A percentile compares a stretch with the other conserved stretches of the same genome.
Evolutionary conservation across 2,888 invertebrate genomes (phyloP).

Genomic region (Sarcophaga caerulescens): DNA sequence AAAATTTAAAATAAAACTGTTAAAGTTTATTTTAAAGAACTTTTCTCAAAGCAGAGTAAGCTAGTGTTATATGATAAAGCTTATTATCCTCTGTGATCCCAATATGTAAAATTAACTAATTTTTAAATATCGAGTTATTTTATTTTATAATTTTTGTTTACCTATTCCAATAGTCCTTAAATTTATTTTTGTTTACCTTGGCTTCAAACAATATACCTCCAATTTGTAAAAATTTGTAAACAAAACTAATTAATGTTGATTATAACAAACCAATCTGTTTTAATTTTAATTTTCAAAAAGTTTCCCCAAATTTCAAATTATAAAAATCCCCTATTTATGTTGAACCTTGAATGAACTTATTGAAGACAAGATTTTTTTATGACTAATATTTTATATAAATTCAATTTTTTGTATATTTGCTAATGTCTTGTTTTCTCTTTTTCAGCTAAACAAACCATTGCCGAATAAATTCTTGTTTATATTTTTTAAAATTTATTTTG

Average conservation of each 20-base stretch:
- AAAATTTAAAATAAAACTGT: constrained; percentile 55
- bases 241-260: background rate
- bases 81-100: background rate
- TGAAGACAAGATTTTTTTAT: too few relatives aligned
- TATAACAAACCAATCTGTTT: background rate
- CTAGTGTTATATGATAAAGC: constrained; percentile 22
- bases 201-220: background rate
- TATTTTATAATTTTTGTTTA: too few relatives aligned
- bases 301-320: background rate
- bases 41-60: constrained; percentile 53
- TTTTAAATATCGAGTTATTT: background rate
- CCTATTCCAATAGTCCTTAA: background rate
- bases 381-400: constrained; percentile 9
- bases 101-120: background rate
- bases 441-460: constrained; percentile 66
- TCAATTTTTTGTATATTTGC: background rate
- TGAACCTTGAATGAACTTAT: background rate
- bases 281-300: background rate
- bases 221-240: background rate
- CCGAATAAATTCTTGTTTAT: constrained; percentile 47
- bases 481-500: constrained; percentile 52
- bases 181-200: background rate
- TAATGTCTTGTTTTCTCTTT: constrained; percentile 30
- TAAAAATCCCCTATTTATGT: background rate
- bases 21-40: constrained; percentile 47